phyloP scores from a whole-genome alignment of 1,140 invertebrate genomes.

The Drosophila hydei region DNA sequence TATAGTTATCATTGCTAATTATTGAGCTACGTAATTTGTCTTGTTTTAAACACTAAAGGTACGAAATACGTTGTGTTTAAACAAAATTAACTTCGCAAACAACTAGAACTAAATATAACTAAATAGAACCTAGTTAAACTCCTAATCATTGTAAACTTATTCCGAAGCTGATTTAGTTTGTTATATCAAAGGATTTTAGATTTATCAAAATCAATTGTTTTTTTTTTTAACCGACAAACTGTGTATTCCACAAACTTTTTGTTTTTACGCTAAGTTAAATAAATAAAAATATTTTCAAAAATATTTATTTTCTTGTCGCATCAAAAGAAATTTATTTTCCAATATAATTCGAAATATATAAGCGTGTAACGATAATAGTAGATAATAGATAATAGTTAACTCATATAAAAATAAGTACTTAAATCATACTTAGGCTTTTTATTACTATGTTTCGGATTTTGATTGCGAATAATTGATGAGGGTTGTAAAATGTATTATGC shows the following conservation, averaged over 20 bases:
- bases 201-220: background rate
- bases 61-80: slow-evolving; percentile 24
- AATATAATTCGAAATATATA: too few species aligned
- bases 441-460: too few species aligned
- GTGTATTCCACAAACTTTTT: background rate
- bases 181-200: slow-evolving; percentile 13
- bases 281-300: background rate
- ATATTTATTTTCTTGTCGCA: too few species aligned
- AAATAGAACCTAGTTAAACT: slow-evolving; percentile 42
- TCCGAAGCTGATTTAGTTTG: slow-evolving; percentile 9
- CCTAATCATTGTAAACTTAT: slow-evolving; percentile 20
- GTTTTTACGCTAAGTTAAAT: background rate
- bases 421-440: too few species aligned
- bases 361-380: too few species aligned
- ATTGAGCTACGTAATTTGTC: slow-evolving; percentile 45
- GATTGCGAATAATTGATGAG: too few species aligned
- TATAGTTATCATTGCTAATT: slow-evolving; percentile 17
- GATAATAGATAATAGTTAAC: too few species aligned
- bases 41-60: slow-evolving; percentile 57
- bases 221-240: background rate
- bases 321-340: too few species aligned
- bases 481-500: too few species aligned
- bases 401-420: too few species aligned
- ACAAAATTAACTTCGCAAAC: slow-evolving; percentile 23
- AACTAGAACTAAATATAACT: background rate